Evolutionary conservation across 2,888 invertebrate genomes (phyloP), one percentile per base, ranked within the genome.

Genomic region (Agonopterix alstromeriana): DNA sequence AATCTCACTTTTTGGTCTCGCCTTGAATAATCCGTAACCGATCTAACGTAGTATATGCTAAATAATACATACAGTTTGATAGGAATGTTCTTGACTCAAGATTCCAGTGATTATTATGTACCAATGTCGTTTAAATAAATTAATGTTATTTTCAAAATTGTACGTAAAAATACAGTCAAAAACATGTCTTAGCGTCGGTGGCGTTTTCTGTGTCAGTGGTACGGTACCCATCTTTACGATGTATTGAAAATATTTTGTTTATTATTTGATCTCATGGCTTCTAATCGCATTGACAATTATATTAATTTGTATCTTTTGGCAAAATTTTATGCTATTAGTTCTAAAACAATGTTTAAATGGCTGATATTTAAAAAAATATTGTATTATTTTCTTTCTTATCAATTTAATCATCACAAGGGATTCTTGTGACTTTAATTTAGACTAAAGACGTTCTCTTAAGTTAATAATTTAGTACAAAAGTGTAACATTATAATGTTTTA

Each of bases 401-500:
- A 35, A 48, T 38, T 40, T 55, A 59, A 62, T 66, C 71, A 77
- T 76, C 77, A 79, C 77, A 77, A 72, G 60, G 61, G 64, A 48
- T 50, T 56, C 48, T 54, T 66, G 60, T 54, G 53, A 53, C 53
- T 55, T 53, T 53, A 61, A 61, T 67, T 63, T 72, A 67, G 58
- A 56, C 50, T 65, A 64, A 63, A 50, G 53, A 68, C 63, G 59
- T 57, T 62, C 42, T 65, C 54, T 69, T 82, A 76, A 70, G 76
- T 81, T 80, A 74, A 71, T 76, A 65, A 65, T 68, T 80, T 81
- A 84, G 85, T 86, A 86, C 86, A 86, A 86, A 85, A 67, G 60
- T 68, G 67, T 64, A 60, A 45, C 51, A 60, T 51, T 56, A 45
- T 35, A 42, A 11, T 52, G 49, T 43, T 40, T 27, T 27, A 27